Base-by-base conservation (phyloP, 2,113 vertebrate genomes). In the Orycteropus afer region DNA sequence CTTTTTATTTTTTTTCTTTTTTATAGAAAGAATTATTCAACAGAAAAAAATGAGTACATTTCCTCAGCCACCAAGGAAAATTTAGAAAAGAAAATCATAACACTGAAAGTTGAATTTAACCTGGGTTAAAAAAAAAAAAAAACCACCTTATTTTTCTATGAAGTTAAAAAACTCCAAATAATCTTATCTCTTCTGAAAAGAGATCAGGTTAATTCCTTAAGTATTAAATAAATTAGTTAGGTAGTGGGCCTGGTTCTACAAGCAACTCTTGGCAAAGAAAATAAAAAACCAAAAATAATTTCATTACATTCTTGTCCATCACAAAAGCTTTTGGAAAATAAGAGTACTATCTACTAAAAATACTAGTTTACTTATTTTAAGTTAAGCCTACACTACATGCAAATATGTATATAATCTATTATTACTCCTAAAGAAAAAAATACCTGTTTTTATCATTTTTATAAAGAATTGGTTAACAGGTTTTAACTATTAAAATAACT, bases 131-230 rank as follows among this genome's bases (percentile, higher is more conserved):
- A 67, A 69, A 51, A 27, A 11, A 29, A 47, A 22, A 49, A 34
- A 51, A n/a, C n/a, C n/a, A 90, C 42, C 29, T 91, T 45, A 61
- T 34, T 94, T 93, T 90, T 90, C 53, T 77, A 6, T 87, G 27
- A 93, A 22, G 18, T 78, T 92, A 97, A 88, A 59, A 53, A 81
- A 86, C 11, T 59, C 57, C 63, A 92, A 92, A 69, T 51, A 88
- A 92, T 25, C 15, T 76, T 81, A 78, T 25, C 92, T 90, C n/a
- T 95, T 88, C 93, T 96, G 69, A 90, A 77, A 76, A 45, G 27
- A 12, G 65, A 90, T 15, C 78, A 77, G 76, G 73, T 78, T 91
- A 79, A 90, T 69, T 63, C 37, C 40, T 80, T 93, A 74, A 65
- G 23, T 93, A 65, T 42, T 94, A 89, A 86, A 82, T 80, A 37